Conservation (phyloP, 2,113 vertebrate species). For the Ictalurus furcatus region DNA sequence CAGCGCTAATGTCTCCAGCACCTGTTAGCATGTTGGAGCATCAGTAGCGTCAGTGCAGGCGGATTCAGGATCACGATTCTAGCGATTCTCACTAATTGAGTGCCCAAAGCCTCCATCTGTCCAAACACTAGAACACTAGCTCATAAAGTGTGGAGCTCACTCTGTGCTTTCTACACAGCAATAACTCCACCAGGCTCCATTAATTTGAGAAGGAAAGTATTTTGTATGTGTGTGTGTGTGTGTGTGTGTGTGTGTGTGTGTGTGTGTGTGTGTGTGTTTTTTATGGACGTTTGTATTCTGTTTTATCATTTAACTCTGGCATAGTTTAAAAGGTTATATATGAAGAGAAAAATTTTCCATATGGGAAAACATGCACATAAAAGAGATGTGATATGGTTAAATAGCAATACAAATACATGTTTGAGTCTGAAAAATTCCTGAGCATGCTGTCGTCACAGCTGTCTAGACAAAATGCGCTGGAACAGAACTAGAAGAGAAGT, state of each 20-base stretch:
- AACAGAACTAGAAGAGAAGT: background rate
- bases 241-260: too few species aligned
- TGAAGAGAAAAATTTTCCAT: background rate
- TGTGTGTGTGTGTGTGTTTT: background rate
- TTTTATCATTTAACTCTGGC: background rate
- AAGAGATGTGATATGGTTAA: background rate
- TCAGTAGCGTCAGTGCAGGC: constrained; percentile 33
- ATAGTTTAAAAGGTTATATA: background rate
- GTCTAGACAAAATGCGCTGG: background rate
- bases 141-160: background rate
- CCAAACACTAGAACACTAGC: constrained; percentile 24
- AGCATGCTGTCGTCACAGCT: background rate
- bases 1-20: constrained; percentile 39
- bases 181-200: background rate
- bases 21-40: constrained; percentile 39
- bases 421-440: background rate
- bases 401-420: background rate
- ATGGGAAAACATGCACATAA: background rate
- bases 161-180: background rate
- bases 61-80: constrained; percentile 39
- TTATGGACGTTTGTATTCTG: background rate
- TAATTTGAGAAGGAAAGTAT: background rate
- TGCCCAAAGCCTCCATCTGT: constrained; percentile 33
- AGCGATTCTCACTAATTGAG: constrained; percentile 35
- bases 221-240: background rate